Conservation (phyloP, 2,113 vertebrate genomes). For the Pseudorectes ferrugineus region DNA sequence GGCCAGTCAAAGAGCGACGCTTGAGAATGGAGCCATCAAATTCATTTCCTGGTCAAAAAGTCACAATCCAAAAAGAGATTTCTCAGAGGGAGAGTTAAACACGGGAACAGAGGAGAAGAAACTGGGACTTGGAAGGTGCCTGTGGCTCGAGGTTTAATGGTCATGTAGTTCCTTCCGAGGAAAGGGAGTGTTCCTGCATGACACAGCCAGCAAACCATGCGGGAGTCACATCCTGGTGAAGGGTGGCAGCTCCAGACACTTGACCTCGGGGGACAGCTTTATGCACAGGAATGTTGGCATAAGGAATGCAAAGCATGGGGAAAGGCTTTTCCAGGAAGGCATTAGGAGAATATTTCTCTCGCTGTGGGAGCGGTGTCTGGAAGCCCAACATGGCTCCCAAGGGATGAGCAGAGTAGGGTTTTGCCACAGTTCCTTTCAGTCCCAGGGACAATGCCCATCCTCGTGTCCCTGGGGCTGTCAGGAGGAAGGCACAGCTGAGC, state of each 20-base stretch:
- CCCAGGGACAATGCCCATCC: not conserved
- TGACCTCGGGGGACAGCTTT: not conserved
- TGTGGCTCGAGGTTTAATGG: not conserved
- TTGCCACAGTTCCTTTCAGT: not conserved
- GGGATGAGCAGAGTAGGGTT: rapidly evolving
- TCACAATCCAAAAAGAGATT: not conserved
- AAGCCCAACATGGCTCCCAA: rapidly evolving
- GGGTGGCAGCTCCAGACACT: not conserved
- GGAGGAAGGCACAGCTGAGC: not conserved
- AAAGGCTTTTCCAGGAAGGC: not conserved
- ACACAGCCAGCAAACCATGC: conserved; percentile 34
- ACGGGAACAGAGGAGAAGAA: not conserved
- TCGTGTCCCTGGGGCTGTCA: rapidly evolving
- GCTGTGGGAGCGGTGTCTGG: not conserved
- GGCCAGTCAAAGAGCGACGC: not conserved
- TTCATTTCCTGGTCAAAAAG: not conserved
- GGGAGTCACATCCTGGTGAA: conserved; percentile 37
- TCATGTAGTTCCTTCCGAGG: not conserved
- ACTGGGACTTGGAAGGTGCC: not conserved
- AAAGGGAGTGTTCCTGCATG: conserved; percentile 44
- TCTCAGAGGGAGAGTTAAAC: not conserved
- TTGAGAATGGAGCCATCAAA: not conserved
- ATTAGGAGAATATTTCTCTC: not conserved
- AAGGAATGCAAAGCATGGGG: not conserved
- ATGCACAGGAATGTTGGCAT: not conserved